phyloP scores from a whole-genome alignment of 2,888 invertebrate species.

The Noctuana brunneofusca region DNA sequence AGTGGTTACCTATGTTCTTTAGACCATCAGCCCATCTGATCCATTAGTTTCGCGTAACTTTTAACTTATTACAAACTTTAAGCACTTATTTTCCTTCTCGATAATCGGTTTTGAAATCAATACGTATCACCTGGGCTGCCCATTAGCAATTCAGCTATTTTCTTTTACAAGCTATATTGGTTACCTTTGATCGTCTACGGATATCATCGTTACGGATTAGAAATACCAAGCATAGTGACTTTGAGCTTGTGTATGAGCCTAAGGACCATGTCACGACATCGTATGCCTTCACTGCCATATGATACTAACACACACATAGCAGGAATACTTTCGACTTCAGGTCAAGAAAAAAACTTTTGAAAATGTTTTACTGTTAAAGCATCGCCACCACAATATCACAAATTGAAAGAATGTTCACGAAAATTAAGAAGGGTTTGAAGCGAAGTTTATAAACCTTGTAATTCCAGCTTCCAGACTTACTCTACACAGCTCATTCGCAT shows the following conservation, averaged over 20 bases:
- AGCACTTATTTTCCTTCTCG: too few species aligned
- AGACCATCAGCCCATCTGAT: too few species aligned
- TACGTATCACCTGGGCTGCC: too few species aligned
- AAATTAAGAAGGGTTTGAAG: not conserved
- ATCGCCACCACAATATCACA: not conserved
- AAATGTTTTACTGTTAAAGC: too few species aligned
- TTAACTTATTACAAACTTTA: too few species aligned
- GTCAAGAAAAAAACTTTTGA: too few species aligned
- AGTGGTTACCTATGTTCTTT: too few species aligned
- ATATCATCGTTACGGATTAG: not conserved
- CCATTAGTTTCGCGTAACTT: too few species aligned
- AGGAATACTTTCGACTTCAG: not conserved
- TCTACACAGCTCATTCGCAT: slow-evolving; percentile 1
- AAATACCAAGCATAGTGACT: slow-evolving; percentile 3
- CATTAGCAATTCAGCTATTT: too few species aligned
- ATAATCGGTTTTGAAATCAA: too few species aligned
- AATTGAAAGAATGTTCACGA: not conserved
- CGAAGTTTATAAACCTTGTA: slow-evolving; percentile 1
- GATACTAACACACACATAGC: not conserved
- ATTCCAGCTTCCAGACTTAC: slow-evolving; percentile 1
- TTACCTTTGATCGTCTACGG: not conserved
- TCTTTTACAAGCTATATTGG: not conserved
- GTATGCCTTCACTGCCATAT: not conserved
- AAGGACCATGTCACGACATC: not conserved
- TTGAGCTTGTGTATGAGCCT: not conserved